phyloP scores from a whole-genome alignment of 2,113 vertebrate species.

The Oncorhynchus kisutch region DNA sequence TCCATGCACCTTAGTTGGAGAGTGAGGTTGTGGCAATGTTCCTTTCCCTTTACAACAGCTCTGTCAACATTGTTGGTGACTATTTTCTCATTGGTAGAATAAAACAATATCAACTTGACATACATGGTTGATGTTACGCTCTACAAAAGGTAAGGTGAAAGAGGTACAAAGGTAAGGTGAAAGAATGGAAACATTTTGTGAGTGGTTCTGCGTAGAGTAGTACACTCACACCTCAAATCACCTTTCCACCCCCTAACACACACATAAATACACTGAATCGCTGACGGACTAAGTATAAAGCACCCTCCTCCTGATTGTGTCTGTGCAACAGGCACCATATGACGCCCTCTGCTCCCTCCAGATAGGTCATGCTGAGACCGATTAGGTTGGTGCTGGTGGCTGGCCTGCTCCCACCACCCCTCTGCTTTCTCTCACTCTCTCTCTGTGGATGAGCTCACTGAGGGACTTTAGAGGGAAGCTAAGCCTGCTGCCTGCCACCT shows the following conservation, averaged over 20 bases:
- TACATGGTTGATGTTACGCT: too few species aligned
- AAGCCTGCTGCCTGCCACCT: background rate
- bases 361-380: constrained; percentile 53
- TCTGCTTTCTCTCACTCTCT: background rate
- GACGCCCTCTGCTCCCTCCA: constrained; percentile 13
- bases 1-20: too few species aligned
- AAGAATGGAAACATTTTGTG: too few species aligned
- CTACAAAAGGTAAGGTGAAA: too few species aligned
- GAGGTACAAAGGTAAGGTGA: too few species aligned
- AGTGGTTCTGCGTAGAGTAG: background rate
- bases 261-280: background rate
- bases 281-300: constrained; percentile 23
- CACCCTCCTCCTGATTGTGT: constrained; percentile 18
- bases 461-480: background rate
- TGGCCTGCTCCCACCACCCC: constrained; percentile 19
- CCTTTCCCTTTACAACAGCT: too few species aligned
- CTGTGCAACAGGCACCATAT: constrained; percentile 48
- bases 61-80: too few species aligned
- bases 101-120: too few species aligned
- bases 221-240: background rate
- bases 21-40: too few species aligned
- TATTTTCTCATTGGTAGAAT: too few species aligned
- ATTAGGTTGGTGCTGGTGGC: constrained; percentile 49
- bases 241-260: background rate
- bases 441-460: background rate